These are phyloP conservation scores for Thalassarche chlororhynchos DNA, from an alignment of 2,113 vertebrate species.

Conservation along the genomic window DNA sequence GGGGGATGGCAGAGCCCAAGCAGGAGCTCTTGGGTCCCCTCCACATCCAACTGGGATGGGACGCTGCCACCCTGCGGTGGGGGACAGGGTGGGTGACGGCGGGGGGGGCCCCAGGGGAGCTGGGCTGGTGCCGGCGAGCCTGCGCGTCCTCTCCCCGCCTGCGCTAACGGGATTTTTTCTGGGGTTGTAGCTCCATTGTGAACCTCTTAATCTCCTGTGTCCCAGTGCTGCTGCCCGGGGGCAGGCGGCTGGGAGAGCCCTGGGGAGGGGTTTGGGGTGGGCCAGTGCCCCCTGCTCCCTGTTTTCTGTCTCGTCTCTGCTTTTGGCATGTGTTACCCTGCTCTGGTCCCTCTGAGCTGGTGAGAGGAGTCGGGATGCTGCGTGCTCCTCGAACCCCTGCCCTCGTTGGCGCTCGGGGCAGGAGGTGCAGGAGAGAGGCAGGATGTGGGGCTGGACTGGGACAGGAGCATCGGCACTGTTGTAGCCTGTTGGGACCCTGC, in stretches of 20 bases:
- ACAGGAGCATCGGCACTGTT: rapidly evolving
- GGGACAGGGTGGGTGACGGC: background rate
- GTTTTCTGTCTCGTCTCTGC: background rate
- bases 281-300: background rate
- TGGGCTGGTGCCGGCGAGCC: background rate
- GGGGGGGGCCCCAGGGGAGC: background rate
- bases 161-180: constrained; percentile 29
- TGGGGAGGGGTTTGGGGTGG: background rate
- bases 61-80: background rate
- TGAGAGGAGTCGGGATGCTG: background rate
- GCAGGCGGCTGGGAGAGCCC: background rate
- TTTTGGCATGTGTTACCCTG: background rate
- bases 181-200: constrained; percentile 39
- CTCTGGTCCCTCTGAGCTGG: background rate
- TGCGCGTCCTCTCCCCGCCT: background rate
- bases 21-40: background rate
- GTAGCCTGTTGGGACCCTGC: background rate
- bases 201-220: background rate
- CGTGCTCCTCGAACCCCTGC: background rate
- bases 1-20: background rate
- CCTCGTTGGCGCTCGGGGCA: rapidly evolving
- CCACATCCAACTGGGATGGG: background rate
- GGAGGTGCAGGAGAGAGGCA: background rate
- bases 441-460: rapidly evolving
- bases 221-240: background rate